Base-by-base conservation (phyloP, 2,888 invertebrate genomes). In the Trissonchulus latispiculum region DNA sequence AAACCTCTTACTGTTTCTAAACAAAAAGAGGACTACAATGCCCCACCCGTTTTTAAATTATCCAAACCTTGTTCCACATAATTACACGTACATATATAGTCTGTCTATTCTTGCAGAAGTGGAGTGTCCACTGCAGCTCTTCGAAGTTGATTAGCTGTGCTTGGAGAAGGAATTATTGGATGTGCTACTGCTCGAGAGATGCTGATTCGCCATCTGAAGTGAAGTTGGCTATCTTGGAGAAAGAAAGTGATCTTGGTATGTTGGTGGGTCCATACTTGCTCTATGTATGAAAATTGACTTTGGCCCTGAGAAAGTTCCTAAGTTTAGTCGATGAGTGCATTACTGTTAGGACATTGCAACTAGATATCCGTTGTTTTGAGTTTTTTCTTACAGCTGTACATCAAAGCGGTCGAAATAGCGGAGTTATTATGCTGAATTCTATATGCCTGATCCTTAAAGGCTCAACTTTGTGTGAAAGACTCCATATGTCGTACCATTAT, bases 91-190 rank as follows among this genome's bases (percentile, higher is more conserved):
- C n/a, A n/a, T n/a, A n/a, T n/a, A n/a, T n/a, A n/a, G n/a, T n/a
- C n/a, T n/a, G n/a, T n/a, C n/a, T n/a, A n/a, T n/a, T n/a, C n/a
- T n/a, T n/a, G n/a, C n/a, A n/a, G n/a, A n/a, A n/a, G n/a, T n/a
- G n/a, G n/a, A n/a, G n/a, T n/a, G n/a, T n/a, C n/a, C n/a, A n/a
- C n/a, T n/a, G n/a, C n/a, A n/a, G n/a, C n/a, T n/a, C n/a, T n/a
- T n/a, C n/a, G n/a, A n/a, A n/a, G n/a, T n/a, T 33, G 69, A 68
- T 68, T 68, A 68, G 69, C 36, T 3, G 33, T 68, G 8, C 15
- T 99, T 73, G 99, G 99, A 18, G 97, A 96, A 28, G 99, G 99
- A 0, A 96, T 99, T 78, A 91, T 99, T 33, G 99, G 99, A 0
- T 88, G 91, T 76, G 95, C 96, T 29, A 92, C 95, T 32, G 97